A percentile compares a stretch with the other conserved stretches of the same genome.
phyloP scores from a whole-genome alignment of 2,888 invertebrate species.

The Exephanes ischioxanthus region DNA sequence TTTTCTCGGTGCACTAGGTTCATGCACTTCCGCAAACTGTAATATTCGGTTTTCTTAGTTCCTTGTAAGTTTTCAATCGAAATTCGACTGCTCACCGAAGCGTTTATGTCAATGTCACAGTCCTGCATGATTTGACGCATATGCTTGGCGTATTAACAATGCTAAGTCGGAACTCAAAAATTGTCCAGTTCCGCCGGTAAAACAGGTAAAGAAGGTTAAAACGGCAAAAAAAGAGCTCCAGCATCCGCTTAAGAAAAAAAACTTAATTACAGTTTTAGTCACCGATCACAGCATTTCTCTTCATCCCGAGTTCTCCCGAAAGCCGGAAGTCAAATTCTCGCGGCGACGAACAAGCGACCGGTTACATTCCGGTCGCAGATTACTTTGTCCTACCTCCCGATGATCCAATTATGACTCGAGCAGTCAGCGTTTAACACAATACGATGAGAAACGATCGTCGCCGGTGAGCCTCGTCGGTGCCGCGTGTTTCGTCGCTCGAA shows the following conservation, averaged over 20 bases:
- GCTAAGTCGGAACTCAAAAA: too few species aligned
- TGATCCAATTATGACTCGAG: slow-evolving; percentile 58
- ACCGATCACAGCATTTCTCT: not conserved
- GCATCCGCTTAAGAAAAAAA: not conserved
- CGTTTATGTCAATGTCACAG: too few species aligned
- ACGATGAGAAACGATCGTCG: slow-evolving; percentile 46
- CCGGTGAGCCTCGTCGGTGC: not conserved
- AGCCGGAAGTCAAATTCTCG: slow-evolving; percentile 48
- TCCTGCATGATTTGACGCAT: too few species aligned
- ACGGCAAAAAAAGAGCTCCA: too few species aligned
- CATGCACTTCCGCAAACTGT: too few species aligned
- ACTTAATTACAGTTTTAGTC: not conserved
- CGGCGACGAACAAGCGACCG: slow-evolving; percentile 11
- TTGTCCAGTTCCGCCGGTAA: too few species aligned
- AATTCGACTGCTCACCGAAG: too few species aligned
- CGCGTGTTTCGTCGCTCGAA: slow-evolving; percentile 4
- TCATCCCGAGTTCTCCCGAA: not conserved
- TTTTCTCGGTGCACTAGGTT: too few species aligned
- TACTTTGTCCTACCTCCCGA: slow-evolving; percentile 50
- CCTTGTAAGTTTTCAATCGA: too few species aligned
- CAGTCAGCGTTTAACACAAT: slow-evolving; percentile 50
- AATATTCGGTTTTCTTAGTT: too few species aligned
- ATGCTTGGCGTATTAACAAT: too few species aligned
- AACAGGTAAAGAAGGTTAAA: too few species aligned
- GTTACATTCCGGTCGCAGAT: slow-evolving; percentile 2